Conservation (phyloP, 2,888 invertebrate species). For the Cheilosia grossa region DNA sequence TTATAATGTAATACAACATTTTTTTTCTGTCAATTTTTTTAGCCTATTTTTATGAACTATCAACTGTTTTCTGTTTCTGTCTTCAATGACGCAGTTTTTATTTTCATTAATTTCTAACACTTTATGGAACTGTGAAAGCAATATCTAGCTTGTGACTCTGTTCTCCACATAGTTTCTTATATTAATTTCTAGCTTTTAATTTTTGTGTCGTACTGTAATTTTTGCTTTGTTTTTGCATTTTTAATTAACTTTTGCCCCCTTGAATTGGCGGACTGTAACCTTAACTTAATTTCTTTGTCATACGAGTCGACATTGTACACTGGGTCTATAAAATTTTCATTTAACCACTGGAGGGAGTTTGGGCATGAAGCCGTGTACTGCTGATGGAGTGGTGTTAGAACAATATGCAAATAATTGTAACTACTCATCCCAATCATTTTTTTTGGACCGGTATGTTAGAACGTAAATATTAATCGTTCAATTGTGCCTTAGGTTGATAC, state of each 20-base stretch:
- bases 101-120: no score
- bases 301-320: slow-evolving; percentile 16
- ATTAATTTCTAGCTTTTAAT: slow-evolving; percentile 9
- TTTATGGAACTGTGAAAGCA: slow-evolving; percentile 23
- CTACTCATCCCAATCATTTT: no score
- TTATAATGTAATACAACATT: no score
- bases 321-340: slow-evolving; percentile 23
- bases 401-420: neutral
- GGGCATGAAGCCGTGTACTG: slow-evolving; percentile 24
- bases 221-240: slow-evolving; percentile 26
- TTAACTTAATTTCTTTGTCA: slow-evolving; percentile 33
- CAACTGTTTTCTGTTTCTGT: no score
- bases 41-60: no score
- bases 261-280: slow-evolving; percentile 17
- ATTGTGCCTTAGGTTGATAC: slow-evolving; percentile 51
- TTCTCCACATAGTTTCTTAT: slow-evolving; percentile 16
- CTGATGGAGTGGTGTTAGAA: slow-evolving; percentile 36
- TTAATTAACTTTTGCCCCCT: slow-evolving; percentile 8
- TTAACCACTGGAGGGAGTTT: slow-evolving; percentile 10
- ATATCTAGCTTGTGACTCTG: slow-evolving; percentile 29
- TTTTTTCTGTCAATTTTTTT: no score
- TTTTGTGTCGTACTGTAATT: slow-evolving; percentile 21
- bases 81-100: no score
- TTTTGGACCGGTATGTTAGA: neutral
- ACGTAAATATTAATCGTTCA: slow-evolving; percentile 59